A percentile compares a stretch with the other conserved stretches of the same genome.
Evolutionary conservation across 2,797 vertebrate genomes (phyloP).

Genomic region (Hypotaenidia okinawae): DNA sequence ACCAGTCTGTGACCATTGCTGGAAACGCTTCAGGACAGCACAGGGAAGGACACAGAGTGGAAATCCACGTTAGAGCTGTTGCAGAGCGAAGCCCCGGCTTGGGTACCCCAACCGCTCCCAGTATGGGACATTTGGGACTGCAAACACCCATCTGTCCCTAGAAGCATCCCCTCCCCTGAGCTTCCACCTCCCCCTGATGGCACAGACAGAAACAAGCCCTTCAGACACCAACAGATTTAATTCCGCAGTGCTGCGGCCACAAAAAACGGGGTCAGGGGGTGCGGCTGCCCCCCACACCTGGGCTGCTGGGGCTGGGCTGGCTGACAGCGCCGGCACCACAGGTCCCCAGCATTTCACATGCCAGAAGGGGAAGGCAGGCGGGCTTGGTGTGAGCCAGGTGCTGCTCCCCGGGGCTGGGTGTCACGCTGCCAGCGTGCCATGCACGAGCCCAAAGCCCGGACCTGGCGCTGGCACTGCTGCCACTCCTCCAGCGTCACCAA

Average conservation of each 20-base stretch:
- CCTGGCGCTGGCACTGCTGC: no score
- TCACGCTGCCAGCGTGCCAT: no score
- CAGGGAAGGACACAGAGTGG: no score
- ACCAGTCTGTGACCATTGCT: no score
- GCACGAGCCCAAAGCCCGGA: no score
- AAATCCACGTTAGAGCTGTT: no score
- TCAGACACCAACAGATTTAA: not conserved
- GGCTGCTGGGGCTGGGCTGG: accelerated
- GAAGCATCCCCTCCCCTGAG: accelerated
- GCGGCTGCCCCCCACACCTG: accelerated
- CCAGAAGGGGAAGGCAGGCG: accelerated
- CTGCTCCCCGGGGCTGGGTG: constrained; percentile 72
- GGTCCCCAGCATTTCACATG: not conserved
- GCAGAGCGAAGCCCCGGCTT: no score
- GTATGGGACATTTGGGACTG: not conserved
- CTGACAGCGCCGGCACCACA: accelerated
- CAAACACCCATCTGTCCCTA: not conserved
- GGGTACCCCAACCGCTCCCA: no score
- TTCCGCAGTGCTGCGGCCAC: no score
- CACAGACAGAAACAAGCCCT: accelerated
- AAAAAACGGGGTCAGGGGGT: accelerated
- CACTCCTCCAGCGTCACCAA: no score
- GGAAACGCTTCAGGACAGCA: no score
- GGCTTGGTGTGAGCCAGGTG: not conserved
- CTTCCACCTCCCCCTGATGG: accelerated